phyloP scores from a whole-genome alignment of 2,113 vertebrate species.

The Dasypus novemcinctus region DNA sequence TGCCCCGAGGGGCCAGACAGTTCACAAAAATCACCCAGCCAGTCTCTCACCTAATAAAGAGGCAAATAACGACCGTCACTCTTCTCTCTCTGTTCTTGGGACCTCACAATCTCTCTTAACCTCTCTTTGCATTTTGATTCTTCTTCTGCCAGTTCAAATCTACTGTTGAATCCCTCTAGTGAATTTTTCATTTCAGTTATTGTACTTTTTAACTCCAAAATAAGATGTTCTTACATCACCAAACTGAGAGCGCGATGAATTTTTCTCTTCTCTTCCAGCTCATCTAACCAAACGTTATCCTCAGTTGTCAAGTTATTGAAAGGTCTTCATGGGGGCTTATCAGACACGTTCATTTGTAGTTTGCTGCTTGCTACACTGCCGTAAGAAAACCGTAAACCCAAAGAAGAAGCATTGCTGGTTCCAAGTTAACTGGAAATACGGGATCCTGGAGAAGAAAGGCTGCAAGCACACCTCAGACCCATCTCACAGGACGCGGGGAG shows the following conservation, averaged over 20 bases:
- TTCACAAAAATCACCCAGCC: too few species aligned
- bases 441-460: not conserved
- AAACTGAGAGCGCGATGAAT: not conserved
- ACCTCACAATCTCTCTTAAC: too few species aligned
- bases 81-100: too few species aligned
- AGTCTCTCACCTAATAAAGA: too few species aligned
- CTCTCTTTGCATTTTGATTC: too few species aligned
- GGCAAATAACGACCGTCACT: too few species aligned
- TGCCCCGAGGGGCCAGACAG: too few species aligned
- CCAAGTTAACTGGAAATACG: not conserved
- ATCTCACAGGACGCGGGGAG: not conserved
- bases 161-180: too few species aligned
- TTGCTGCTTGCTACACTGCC: not conserved
- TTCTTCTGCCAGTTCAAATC: too few species aligned
- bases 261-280: not conserved
- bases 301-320: not conserved
- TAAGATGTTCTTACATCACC: not conserved
- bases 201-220: not conserved
- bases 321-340: not conserved
- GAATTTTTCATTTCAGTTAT: too few species aligned
- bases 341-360: not conserved
- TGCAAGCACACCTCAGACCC: not conserved
- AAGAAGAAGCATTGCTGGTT: not conserved
- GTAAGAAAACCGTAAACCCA: not conserved
- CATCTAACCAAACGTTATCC: not conserved